Evolutionary conservation across 2,888 invertebrate species (phyloP).

Genomic region (Acheta domesticus): DNA sequence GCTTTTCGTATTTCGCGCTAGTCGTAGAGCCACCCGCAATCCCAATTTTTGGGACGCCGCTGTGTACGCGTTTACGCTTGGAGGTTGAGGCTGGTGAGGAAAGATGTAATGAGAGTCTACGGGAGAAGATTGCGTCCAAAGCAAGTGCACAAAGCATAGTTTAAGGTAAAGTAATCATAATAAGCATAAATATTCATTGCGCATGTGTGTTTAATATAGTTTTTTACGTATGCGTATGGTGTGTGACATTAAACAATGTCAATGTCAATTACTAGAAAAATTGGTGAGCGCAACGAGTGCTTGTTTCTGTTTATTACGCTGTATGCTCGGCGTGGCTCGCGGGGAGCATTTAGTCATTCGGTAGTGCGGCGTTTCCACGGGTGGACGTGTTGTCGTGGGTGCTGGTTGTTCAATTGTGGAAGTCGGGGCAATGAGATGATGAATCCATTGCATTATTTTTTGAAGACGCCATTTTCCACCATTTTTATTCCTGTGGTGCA

Average conservation of each 20-base stretch:
- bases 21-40: slow-evolving; percentile 32
- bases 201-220: slow-evolving; percentile 4
- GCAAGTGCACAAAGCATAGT: background rate
- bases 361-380: background rate
- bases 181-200: slow-evolving; percentile 27
- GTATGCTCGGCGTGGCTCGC: background rate
- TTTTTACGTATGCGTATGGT: slow-evolving; percentile 23
- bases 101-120: slow-evolving; percentile 34
- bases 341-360: background rate
- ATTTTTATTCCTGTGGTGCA: slow-evolving; percentile 35
- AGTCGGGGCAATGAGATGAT: slow-evolving; percentile 12
- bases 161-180: slow-evolving; percentile 25
- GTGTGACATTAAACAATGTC: slow-evolving; percentile 36
- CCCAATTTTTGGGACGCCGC: slow-evolving; percentile 35
- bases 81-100: slow-evolving; percentile 36
- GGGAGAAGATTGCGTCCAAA: background rate
- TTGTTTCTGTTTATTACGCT: slow-evolving; percentile 12
- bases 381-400: slow-evolving; percentile 12
- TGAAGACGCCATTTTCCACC: slow-evolving; percentile 38
- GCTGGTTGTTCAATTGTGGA: background rate
- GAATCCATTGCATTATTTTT: slow-evolving; percentile 34
- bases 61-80: slow-evolving; percentile 36
- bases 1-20: slow-evolving; percentile 36
- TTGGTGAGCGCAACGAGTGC: slow-evolving; percentile 11
- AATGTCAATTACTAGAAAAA: slow-evolving; percentile 38